Conservation (phyloP, 2,888 invertebrate species). For the Marasmarcha lunaedactyla region DNA sequence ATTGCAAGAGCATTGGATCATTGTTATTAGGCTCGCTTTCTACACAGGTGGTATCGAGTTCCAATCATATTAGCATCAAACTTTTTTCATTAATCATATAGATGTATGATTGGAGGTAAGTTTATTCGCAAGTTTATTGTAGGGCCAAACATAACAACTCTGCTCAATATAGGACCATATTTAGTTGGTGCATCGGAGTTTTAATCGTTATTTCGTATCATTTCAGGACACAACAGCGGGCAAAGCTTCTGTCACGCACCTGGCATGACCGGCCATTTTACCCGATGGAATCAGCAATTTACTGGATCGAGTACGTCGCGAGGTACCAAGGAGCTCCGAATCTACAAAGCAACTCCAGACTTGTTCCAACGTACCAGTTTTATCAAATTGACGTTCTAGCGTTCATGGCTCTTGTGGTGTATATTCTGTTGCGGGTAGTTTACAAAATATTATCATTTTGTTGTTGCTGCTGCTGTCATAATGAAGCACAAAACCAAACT, state of each 20-base stretch:
- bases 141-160: too few species aligned
- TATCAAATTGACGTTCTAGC: constrained; percentile 51
- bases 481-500: constrained; percentile 20
- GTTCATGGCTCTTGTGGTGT: constrained; percentile 40
- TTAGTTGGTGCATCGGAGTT: too few species aligned
- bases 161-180: too few species aligned
- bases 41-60: too few species aligned
- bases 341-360: constrained; percentile 39
- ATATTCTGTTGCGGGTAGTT: constrained; percentile 35
- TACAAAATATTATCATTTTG: constrained; percentile 44
- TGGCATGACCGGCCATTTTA: constrained; percentile 67
- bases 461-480: constrained; percentile 38
- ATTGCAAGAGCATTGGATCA: too few species aligned
- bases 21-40: too few species aligned
- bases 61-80: too few species aligned
- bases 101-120: too few species aligned
- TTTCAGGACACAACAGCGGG: constrained; percentile 48
- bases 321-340: constrained; percentile 52
- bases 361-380: constrained; percentile 44
- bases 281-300: constrained; percentile 65
- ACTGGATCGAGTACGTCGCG: constrained; percentile 71
- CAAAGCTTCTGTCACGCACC: constrained; percentile 49
- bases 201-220: constrained; percentile 6
- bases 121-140: not conserved
- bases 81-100: too few species aligned